Conservation (phyloP, 2,888 invertebrate genomes). For the Pristionchus maxplancki region DNA sequence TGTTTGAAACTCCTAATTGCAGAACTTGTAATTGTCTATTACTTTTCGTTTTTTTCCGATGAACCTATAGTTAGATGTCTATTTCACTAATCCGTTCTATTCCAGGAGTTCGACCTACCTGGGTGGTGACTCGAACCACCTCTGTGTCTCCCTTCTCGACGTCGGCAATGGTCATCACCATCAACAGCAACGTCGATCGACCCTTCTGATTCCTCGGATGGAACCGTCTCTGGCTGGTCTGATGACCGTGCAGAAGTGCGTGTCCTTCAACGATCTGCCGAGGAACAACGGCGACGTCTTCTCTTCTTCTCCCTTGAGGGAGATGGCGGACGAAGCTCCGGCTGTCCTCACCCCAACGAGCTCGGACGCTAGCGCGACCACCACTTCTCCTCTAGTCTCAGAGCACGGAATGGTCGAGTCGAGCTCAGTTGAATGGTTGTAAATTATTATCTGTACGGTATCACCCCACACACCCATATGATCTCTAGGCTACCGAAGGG, state of each 20-base stretch:
- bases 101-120: slow-evolving; percentile 47
- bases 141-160: slow-evolving; percentile 47
- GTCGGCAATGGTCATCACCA: slow-evolving; percentile 15
- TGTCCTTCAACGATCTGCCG: slow-evolving; percentile 50
- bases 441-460: slow-evolving; percentile 39
- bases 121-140: slow-evolving; percentile 48
- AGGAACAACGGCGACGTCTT: background rate
- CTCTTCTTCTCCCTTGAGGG: background rate
- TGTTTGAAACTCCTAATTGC: too few species aligned
- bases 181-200: slow-evolving; percentile 39
- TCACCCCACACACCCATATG: slow-evolving; percentile 12
- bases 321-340: background rate
- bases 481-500: slow-evolving; percentile 20
- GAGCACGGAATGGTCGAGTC: slow-evolving; percentile 58
- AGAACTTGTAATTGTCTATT: too few species aligned
- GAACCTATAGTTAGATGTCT: too few species aligned
- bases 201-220: slow-evolving; percentile 26
- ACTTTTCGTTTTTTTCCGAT: too few species aligned
- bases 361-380: slow-evolving; percentile 12
- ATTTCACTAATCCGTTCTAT: background rate
- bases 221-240: slow-evolving; percentile 41
- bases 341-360: background rate
- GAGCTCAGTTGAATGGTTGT: slow-evolving; percentile 65
- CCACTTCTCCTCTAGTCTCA: slow-evolving; percentile 46
- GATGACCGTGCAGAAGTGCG: slow-evolving; percentile 28